phyloP scores from a whole-genome alignment of 1,140 invertebrate species.

The Drosophila varians region DNA sequence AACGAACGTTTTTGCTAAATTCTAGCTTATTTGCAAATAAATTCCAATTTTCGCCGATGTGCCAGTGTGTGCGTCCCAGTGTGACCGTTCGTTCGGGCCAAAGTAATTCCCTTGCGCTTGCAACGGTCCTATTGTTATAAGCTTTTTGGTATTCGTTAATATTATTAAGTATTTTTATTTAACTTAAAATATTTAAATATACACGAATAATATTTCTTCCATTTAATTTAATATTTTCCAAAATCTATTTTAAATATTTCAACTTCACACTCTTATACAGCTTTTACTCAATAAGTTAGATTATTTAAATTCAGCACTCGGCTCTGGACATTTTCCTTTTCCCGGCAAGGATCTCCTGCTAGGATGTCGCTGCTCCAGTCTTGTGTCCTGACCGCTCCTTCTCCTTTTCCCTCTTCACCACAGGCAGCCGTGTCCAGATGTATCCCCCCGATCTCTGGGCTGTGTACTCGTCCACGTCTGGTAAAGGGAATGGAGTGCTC shows the following conservation, averaged over 20 bases:
- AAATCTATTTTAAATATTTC: background rate
- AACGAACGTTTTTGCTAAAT: background rate
- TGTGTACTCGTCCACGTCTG: slow-evolving; percentile 84
- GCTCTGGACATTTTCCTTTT: slow-evolving; percentile 8
- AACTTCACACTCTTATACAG: background rate
- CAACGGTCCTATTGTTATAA: background rate
- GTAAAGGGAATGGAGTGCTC: slow-evolving; percentile 90
- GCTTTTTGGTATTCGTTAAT: background rate
- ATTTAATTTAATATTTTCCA: background rate
- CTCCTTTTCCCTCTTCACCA: slow-evolving; percentile 58
- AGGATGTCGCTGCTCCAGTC: slow-evolving; percentile 24
- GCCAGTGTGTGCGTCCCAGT: background rate
- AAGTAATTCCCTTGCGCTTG: background rate
- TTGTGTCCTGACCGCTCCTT: slow-evolving; percentile 5
- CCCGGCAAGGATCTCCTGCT: slow-evolving; percentile 12
- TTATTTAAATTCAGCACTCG: slow-evolving; percentile 25
- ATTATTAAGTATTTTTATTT: too few species aligned
- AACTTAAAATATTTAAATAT: background rate
- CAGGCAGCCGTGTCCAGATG: slow-evolving; percentile 86
- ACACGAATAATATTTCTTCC: too few species aligned
- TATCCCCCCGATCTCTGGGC: slow-evolving; percentile 85
- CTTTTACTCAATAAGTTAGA: slow-evolving; percentile 29
- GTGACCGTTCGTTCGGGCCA: background rate
- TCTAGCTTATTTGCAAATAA: background rate
- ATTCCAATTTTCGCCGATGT: background rate